A percentile compares a stretch with the other conserved stretches of the same genome.
These are phyloP conservation scores for Ptilodon capucinus DNA, from an alignment of 2,888 invertebrate species.

Conservation along the genomic window DNA sequence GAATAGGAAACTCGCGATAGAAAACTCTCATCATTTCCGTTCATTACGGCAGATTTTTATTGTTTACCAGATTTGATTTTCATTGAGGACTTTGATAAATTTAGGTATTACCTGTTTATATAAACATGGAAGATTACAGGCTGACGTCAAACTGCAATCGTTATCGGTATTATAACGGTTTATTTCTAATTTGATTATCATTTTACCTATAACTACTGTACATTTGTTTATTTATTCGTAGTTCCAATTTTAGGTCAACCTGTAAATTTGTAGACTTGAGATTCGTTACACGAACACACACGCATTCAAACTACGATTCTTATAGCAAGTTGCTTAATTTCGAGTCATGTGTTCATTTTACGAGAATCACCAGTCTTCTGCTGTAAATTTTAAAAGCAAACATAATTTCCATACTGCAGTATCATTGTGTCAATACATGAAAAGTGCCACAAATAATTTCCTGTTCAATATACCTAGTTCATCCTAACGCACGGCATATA, in stretches of 20 bases:
- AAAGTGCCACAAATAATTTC: slow-evolving; percentile 14
- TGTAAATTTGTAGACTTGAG: no score
- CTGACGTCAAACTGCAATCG: background rate
- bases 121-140: background rate
- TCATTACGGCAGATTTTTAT: slow-evolving; percentile 8
- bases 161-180: background rate
- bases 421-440: slow-evolving; percentile 14
- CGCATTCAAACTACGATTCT: background rate
- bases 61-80: background rate
- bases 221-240: background rate
- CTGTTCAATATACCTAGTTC: slow-evolving; percentile 9
- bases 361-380: background rate
- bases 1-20: slow-evolving; percentile 13
- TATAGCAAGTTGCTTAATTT: background rate
- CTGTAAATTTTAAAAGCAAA: background rate
- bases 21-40: slow-evolving; percentile 21
- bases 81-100: background rate
- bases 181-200: background rate
- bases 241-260: background rate
- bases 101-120: background rate
- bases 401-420: slow-evolving; percentile 4
- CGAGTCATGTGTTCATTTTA: background rate
- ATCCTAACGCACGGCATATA: background rate
- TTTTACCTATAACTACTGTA: background rate
- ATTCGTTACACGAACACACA: background rate